phyloP scores from a whole-genome alignment of 2,797 vertebrate species.

The Cuniculus paca region DNA sequence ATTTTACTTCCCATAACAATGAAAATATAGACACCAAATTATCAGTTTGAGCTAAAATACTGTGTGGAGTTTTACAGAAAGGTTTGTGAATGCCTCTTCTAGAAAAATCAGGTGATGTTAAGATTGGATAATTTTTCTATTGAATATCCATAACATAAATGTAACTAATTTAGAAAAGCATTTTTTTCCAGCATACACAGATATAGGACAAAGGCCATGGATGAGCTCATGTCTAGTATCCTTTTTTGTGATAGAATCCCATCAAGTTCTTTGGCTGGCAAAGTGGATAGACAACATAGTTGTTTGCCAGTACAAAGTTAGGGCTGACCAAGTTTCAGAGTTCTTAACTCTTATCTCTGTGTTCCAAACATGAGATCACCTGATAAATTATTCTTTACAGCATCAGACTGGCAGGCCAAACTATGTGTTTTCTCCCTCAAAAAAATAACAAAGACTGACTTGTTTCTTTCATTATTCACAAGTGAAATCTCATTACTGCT shows the following conservation, averaged over 20 bases:
- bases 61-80: not conserved
- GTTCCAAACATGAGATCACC: constrained; percentile 60
- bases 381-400: constrained; percentile 63
- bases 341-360: constrained; percentile 37
- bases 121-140: not conserved
- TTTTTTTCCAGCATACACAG: not conserved
- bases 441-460: not conserved
- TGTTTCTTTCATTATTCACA: constrained; percentile 52
- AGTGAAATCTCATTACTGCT: not conserved
- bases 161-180: not conserved
- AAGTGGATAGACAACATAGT: not conserved
- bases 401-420: not conserved
- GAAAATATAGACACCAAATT: not conserved
- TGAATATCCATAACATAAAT: not conserved
- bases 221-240: constrained; percentile 46
- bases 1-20: not conserved
- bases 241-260: not conserved
- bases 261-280: constrained; percentile 27
- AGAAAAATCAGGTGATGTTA: not conserved
- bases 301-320: constrained; percentile 44
- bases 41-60: not conserved
- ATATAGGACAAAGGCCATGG: not conserved
- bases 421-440: not conserved
- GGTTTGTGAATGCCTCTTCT: not conserved
- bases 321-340: constrained; percentile 42